Conservation (phyloP, 35 echinoderm and acorn worm species). For the Apostichopus parvimensis region DNA sequence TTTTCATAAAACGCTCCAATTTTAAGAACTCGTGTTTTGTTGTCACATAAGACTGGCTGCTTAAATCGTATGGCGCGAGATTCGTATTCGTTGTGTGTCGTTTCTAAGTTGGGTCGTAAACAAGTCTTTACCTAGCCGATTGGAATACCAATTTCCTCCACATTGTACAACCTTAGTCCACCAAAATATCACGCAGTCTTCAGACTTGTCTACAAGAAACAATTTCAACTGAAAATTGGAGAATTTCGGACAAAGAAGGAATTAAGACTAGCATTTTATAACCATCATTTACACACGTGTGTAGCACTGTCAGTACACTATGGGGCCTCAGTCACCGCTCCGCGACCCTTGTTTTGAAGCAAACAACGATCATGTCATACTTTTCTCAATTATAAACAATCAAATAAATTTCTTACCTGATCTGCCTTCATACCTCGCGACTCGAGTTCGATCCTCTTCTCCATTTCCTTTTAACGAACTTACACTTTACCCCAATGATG, state of each 20-base stretch:
- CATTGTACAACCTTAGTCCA: no score
- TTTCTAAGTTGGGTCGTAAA: neutral
- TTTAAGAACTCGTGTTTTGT: neutral
- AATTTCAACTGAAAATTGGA: neutral
- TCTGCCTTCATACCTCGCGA: conserved; percentile 49
- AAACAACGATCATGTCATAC: neutral
- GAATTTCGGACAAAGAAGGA: neutral
- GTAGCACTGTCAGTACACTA: neutral
- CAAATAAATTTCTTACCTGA: conserved; percentile 17
- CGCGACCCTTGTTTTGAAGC: neutral
- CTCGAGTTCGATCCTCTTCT: conserved; percentile 57
- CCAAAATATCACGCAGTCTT: neutral
- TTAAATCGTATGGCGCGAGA: conserved; percentile 42
- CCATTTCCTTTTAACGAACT: conserved; percentile 45
- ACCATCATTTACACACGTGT: conserved; percentile 7
- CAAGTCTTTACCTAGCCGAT: neutral
- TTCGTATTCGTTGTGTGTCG: conserved; percentile 26
- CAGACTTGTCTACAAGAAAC: neutral
- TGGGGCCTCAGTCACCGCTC: neutral
- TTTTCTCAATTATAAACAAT: neutral
- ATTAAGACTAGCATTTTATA: no score
- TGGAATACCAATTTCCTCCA: neutral
- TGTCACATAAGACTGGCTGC: conserved; percentile 39
- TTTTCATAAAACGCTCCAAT: neutral
- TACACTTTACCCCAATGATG: conserved; percentile 3